These are phyloP conservation scores for Gasterosteus nipponicus DNA, from an alignment of 2,113 vertebrate genomes.

Conservation along the genomic window DNA sequence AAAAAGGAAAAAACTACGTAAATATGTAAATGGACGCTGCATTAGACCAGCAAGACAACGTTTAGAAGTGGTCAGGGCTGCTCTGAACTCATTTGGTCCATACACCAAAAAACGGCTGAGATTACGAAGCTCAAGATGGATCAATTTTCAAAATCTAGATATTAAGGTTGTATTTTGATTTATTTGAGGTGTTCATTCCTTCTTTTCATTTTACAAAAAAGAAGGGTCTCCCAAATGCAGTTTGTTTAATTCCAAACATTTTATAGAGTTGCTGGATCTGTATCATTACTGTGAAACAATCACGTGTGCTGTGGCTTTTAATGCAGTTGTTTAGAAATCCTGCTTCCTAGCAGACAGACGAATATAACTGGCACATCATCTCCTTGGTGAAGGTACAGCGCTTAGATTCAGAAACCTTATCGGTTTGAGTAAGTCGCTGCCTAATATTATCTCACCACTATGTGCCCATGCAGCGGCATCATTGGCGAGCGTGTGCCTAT, in stretches of 20 bases:
- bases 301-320: background rate
- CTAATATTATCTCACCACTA: conserved; percentile 9
- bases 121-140: background rate
- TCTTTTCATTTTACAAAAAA: background rate
- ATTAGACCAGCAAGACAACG: background rate
- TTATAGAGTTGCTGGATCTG: background rate
- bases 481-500: conserved; percentile 95
- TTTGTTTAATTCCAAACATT: background rate
- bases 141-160: background rate
- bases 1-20: background rate
- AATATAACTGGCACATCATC: background rate
- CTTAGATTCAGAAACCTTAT: background rate
- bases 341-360: background rate
- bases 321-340: background rate
- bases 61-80: background rate
- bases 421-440: background rate
- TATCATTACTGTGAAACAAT: background rate
- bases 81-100: background rate
- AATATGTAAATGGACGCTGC: background rate
- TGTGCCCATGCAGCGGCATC: conserved; percentile 84
- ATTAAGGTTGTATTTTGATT: background rate
- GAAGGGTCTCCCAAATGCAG: background rate
- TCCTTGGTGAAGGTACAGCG: background rate
- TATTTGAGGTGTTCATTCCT: background rate
- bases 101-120: background rate